A percentile compares a stretch with the other conserved stretches of the same genome.
phyloP scores from a whole-genome alignment of 2,888 invertebrate species.

The Drosophila suboccidentalis region DNA sequence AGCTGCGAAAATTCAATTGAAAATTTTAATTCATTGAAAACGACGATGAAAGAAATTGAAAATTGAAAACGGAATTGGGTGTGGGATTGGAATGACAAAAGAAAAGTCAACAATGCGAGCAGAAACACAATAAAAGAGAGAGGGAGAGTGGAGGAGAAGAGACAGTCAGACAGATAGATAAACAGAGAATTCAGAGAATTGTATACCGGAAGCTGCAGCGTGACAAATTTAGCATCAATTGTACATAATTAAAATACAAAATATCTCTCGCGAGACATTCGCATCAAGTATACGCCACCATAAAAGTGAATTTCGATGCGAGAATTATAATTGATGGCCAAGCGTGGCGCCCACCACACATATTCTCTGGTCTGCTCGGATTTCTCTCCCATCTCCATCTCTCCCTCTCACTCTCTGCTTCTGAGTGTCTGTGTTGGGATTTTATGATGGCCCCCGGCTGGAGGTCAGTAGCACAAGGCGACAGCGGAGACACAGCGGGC shows the following conservation, averaged over 20 bases:
- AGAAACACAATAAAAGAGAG: background rate
- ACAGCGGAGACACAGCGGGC: slow-evolving; percentile 7
- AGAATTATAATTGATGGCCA: slow-evolving; percentile 67
- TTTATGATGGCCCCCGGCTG: slow-evolving; percentile 51
- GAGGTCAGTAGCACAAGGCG: slow-evolving; percentile 75
- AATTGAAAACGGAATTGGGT: slow-evolving; percentile 54
- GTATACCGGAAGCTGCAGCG: slow-evolving; percentile 70
- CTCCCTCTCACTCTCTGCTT: background rate
- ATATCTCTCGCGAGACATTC: slow-evolving; percentile 42
- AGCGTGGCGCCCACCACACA: slow-evolving; percentile 32
- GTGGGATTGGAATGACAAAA: slow-evolving; percentile 28
- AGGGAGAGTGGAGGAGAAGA: background rate
- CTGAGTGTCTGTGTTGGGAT: slow-evolving; percentile 17
- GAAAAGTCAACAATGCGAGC: slow-evolving; percentile 29
- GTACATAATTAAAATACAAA: slow-evolving; percentile 66
- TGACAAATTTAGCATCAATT: slow-evolving; percentile 73
- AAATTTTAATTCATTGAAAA: slow-evolving; percentile 62
- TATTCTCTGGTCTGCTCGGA: slow-evolving; percentile 4
- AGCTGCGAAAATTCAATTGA: slow-evolving; percentile 65
- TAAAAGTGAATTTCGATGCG: slow-evolving; percentile 61
- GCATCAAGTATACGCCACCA: slow-evolving; percentile 73
- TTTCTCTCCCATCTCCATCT: slow-evolving; percentile 7
- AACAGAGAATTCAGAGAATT: slow-evolving; percentile 31
- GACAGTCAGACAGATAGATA: background rate
- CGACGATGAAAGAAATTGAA: slow-evolving; percentile 37